Evolutionary conservation across 2,113 vertebrate species (phyloP).

Genomic region (Etheostoma cragini): DNA sequence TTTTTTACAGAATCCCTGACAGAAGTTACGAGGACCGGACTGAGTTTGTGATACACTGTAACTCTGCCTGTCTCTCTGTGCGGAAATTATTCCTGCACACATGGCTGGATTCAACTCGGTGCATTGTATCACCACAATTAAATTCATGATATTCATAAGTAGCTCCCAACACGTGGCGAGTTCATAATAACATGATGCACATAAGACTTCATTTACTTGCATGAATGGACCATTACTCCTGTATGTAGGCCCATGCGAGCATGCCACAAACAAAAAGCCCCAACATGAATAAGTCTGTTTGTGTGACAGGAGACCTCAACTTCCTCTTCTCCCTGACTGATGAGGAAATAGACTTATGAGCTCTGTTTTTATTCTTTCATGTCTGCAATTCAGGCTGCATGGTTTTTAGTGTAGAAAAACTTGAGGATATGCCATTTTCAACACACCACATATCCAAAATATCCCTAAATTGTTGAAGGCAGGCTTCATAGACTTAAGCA

Average conservation of each 20-base stretch:
- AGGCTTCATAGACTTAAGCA: neutral
- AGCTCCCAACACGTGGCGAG: neutral
- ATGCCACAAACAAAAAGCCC: conserved; percentile 16
- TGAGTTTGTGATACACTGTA: neutral
- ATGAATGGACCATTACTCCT: conserved; percentile 17
- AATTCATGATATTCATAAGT: neutral
- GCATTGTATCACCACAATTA: neutral
- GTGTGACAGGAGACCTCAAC: conserved; percentile 63
- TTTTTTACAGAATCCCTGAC: conserved; percentile 8
- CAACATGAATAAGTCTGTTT: conserved; percentile 50
- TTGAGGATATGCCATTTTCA: conserved; percentile 21
- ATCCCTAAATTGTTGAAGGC: neutral
- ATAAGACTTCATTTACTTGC: conserved; percentile 18
- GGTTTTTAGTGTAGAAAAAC: neutral
- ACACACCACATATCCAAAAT: neutral
- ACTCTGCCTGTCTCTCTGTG: neutral
- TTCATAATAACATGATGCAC: neutral
- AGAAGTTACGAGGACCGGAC: conserved; percentile 1
- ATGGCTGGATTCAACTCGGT: neutral
- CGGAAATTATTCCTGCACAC: neutral
- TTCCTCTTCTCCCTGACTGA: conserved; percentile 51
- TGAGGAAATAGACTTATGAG: conserved; percentile 26
- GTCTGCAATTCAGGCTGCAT: neutral
- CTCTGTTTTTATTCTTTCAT: neutral
- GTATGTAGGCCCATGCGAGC: neutral